Percentiles rank a stretch among this genome's conserved stretches.
Conservation (phyloP, 2,113 vertebrate species). For the Bostrychus sinensis region DNA sequence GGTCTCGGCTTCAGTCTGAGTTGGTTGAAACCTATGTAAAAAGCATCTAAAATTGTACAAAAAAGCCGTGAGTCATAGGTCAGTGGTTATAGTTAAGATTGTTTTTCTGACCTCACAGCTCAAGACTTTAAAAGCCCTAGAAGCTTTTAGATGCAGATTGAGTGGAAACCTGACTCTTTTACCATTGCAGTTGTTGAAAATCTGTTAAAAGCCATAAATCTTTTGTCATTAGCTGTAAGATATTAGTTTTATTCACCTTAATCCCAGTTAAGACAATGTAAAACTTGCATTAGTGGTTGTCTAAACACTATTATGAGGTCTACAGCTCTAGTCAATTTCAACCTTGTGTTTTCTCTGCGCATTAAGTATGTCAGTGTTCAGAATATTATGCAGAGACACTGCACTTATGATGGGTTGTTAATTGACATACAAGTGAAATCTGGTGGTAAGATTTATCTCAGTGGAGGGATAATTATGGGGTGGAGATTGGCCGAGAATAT, state of each 20-base stretch:
- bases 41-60: neutral
- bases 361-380: neutral
- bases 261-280: no score
- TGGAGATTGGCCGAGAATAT: neutral
- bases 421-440: neutral
- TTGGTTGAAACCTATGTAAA: neutral
- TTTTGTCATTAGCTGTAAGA: no score
- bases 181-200: no score
- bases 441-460: constrained; percentile 9
- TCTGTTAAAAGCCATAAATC: constrained; percentile 4
- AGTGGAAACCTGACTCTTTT: neutral
- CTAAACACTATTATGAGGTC: no score
- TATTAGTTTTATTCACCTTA: no score
- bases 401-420: neutral
- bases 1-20: neutral
- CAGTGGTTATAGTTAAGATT: neutral
- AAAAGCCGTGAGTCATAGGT: constrained; percentile 4
- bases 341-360: constrained; percentile 1
- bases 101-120: neutral
- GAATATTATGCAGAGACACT: neutral
- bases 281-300: no score
- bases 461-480: neutral
- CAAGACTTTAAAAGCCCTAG: neutral
- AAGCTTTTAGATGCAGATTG: neutral
- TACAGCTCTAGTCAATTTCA: no score